A percentile compares a stretch with the other conserved stretches of the same genome.
phyloP scores from a whole-genome alignment of 2,113 vertebrate genomes.

The Anoura caudifer region DNA sequence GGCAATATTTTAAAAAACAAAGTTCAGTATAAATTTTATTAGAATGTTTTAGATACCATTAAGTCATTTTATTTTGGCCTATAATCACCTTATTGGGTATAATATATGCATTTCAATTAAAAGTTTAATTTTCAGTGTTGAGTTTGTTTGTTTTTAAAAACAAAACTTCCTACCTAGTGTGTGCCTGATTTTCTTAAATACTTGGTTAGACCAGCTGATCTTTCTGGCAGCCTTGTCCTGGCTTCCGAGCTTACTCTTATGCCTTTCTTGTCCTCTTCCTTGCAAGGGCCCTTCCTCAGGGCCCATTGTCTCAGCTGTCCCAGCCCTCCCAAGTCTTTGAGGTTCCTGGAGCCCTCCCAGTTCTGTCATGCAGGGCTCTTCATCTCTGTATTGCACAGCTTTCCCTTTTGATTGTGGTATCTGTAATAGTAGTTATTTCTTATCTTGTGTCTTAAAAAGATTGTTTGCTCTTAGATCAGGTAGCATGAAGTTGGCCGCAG shows the following conservation, averaged over 20 bases:
- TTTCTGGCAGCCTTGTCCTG: not conserved
- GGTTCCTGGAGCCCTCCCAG: not conserved
- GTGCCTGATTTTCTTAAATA: not conserved
- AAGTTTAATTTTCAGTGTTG: not conserved
- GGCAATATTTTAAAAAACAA: not conserved
- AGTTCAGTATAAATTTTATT: not conserved
- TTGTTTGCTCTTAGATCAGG: not conserved
- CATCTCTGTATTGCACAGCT: not conserved
- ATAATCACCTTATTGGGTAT: constrained; percentile 10
- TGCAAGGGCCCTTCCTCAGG: not conserved
- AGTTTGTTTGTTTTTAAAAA: not conserved
- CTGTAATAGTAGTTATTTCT: not conserved
- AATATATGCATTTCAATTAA: constrained; percentile 27
- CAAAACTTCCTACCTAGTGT: not conserved
- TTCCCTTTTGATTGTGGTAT: not conserved
- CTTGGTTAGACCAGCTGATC: not conserved
- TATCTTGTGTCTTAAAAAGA: not conserved
- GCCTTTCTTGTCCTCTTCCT: not conserved
- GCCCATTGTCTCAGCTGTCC: not conserved
- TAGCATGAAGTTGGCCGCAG: not conserved
- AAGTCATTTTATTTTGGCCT: constrained; percentile 46
- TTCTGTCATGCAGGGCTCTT: not conserved
- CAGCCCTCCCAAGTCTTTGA: not conserved
- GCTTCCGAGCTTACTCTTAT: not conserved
- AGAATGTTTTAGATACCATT: not conserved